Evolutionary conservation across 2,797 vertebrate genomes (phyloP).

Genomic region (Manis javanica): DNA sequence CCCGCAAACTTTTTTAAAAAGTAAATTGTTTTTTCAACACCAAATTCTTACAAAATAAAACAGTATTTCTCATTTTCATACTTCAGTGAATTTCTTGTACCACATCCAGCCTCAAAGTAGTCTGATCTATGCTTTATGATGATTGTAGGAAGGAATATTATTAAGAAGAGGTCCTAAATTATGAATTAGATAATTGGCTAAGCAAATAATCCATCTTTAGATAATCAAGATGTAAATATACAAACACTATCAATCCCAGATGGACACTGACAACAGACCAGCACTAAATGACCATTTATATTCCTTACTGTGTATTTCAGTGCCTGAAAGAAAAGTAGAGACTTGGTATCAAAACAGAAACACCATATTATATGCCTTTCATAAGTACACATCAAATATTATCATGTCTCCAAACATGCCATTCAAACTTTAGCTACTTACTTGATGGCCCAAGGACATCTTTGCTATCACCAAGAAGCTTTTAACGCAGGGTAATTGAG

Average conservation of each 20-base stretch:
- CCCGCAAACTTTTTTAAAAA: too few species aligned
- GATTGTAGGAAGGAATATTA: neutral
- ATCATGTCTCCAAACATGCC: slow-evolving; percentile 47
- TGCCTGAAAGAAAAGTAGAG: slow-evolving; percentile 48
- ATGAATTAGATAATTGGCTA: neutral
- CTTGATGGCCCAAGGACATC: slow-evolving; percentile 92
- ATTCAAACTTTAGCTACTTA: slow-evolving; percentile 90
- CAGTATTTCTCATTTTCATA: neutral
- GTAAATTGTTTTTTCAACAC: too few species aligned
- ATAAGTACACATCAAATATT: slow-evolving; percentile 55
- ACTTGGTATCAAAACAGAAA: slow-evolving; percentile 47
- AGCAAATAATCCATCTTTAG: slow-evolving; percentile 9
- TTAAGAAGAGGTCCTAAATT: neutral
- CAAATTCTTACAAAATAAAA: slow-evolving; percentile 11
- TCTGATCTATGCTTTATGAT: neutral
- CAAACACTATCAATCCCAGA: neutral
- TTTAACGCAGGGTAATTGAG: slow-evolving; percentile 85
- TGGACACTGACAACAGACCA: neutral
- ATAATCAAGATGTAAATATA: neutral
- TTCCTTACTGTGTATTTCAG: slow-evolving; percentile 43
- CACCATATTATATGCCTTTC: slow-evolving; percentile 2
- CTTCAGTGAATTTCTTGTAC: neutral
- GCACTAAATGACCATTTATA: neutral
- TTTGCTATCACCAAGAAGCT: slow-evolving; percentile 96
- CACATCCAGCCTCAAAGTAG: neutral